A percentile compares a stretch with the other conserved stretches of the same genome.
phyloP scores from a whole-genome alignment of 1,140 invertebrate genomes.

The Drosophila subpulchrella region DNA sequence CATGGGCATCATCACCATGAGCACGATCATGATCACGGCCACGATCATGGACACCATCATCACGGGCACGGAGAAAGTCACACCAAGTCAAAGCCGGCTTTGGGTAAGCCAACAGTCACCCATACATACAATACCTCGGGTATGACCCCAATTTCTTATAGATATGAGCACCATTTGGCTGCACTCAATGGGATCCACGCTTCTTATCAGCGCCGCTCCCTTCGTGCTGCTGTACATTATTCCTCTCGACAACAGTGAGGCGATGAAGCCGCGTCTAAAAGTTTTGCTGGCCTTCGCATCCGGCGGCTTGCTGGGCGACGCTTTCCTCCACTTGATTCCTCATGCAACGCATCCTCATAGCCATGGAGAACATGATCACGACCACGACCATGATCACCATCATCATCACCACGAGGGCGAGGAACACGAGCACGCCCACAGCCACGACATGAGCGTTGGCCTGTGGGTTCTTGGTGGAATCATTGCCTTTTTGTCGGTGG shows the following conservation, averaged over 20 bases:
- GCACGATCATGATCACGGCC: slow-evolving; percentile 41
- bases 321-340: slow-evolving; percentile 97
- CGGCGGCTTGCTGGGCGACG: slow-evolving; percentile 96
- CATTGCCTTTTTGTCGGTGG: slow-evolving; percentile 95
- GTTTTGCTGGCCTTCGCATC: slow-evolving; percentile 97
- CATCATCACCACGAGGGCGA: slow-evolving; percentile 83
- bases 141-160: slow-evolving; percentile 23
- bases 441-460: slow-evolving; percentile 92
- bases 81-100: slow-evolving; percentile 30
- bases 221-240: slow-evolving; percentile 97
- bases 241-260: slow-evolving; percentile 94
- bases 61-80: slow-evolving; percentile 20
- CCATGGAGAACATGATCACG: slow-evolving; percentile 85
- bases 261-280: slow-evolving; percentile 92
- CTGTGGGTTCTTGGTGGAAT: slow-evolving; percentile 95
- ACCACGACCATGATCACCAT: slow-evolving; percentile 73
- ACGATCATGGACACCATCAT: slow-evolving; percentile 14
- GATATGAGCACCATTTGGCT: slow-evolving; percentile 88
- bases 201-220: slow-evolving; percentile 97
- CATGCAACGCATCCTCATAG: slow-evolving; percentile 92
- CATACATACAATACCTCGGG: slow-evolving; percentile 1
- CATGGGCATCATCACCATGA: slow-evolving; percentile 51
- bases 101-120: slow-evolving; percentile 43
- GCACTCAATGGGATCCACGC: slow-evolving; percentile 94
- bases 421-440: slow-evolving; percentile 86